phyloP scores from a whole-genome alignment of 2,888 invertebrate species.

The Harmothoe impar region DNA sequence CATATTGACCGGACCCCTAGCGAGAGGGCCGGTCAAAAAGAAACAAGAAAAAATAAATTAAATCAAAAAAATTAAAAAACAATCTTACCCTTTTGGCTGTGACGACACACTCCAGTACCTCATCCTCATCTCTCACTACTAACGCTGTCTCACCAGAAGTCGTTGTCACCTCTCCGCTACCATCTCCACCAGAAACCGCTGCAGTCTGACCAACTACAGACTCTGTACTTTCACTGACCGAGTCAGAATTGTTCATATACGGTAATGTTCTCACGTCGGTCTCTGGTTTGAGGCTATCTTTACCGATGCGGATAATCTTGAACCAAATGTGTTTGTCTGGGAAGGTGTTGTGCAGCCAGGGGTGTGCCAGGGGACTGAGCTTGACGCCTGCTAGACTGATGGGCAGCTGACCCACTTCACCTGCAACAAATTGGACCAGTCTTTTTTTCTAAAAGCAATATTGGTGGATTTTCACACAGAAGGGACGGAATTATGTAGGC shows the following conservation, averaged over 20 bases:
- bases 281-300: conserved; percentile 11
- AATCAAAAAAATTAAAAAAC: too few species aligned
- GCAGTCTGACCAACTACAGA: not conserved
- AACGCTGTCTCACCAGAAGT: not conserved
- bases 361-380: conserved; percentile 8
- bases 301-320: not conserved
- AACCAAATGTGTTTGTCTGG: conserved; percentile 50
- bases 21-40: too few species aligned
- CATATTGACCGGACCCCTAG: too few species aligned
- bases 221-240: not conserved
- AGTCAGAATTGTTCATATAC: not conserved
- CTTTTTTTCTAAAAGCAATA: too few species aligned
- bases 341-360: conserved; percentile 39
- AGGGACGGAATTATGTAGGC: too few species aligned
- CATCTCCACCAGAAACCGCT: not conserved
- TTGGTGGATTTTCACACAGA: too few species aligned
- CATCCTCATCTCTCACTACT: not conserved
- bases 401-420: not conserved
- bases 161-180: not conserved
- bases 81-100: conserved; percentile 3
- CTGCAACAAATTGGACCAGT: not conserved
- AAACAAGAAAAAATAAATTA: too few species aligned
- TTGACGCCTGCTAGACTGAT: conserved; percentile 23
- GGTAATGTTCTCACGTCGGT: not conserved
- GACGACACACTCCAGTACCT: conserved; percentile 10